phyloP scores from a whole-genome alignment of 2,113 vertebrate species.

The Gavia stellata region DNA sequence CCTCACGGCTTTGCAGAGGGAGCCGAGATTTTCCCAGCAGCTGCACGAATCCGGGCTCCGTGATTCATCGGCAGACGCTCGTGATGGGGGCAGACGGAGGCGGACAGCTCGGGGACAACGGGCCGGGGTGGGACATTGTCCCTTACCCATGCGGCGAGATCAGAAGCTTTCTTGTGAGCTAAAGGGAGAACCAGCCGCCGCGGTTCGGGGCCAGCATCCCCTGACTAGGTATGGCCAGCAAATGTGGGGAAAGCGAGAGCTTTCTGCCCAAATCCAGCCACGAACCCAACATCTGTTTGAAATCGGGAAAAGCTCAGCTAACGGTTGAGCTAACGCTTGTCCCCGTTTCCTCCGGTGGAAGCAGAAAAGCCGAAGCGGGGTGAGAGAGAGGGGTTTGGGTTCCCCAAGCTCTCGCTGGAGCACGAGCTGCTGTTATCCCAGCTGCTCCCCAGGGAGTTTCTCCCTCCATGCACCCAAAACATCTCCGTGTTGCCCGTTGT shows the following conservation, averaged over 20 bases:
- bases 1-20: background rate
- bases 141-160: rapidly evolving
- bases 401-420: background rate
- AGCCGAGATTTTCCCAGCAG: background rate
- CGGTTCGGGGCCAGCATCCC: background rate
- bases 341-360: background rate
- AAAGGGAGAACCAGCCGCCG: background rate
- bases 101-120: background rate
- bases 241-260: constrained; percentile 4
- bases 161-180: background rate
- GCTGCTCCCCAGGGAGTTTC: background rate
- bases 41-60: background rate
- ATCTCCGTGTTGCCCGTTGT: rapidly evolving
- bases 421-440: background rate
- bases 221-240: background rate
- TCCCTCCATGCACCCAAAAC: background rate
- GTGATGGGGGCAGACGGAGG: background rate
- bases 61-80: background rate
- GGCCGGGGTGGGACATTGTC: background rate
- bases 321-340: background rate
- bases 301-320: background rate
- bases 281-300: background rate
- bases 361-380: background rate
- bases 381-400: background rate
- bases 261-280: constrained; percentile 20